phyloP scores from a whole-genome alignment of 2,113 vertebrate species.

The Pandion haliaetus region DNA sequence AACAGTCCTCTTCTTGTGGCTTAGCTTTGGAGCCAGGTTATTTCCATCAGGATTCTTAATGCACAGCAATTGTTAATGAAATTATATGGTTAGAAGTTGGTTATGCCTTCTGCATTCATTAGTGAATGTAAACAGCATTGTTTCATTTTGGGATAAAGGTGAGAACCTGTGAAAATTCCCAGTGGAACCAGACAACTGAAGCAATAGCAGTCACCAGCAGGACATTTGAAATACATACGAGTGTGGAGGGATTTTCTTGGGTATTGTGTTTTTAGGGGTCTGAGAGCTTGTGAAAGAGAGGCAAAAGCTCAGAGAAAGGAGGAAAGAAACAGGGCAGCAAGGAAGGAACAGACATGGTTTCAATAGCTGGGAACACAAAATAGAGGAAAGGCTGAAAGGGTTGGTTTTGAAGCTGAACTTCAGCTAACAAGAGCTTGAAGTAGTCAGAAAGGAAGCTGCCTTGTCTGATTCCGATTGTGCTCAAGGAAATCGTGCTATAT shows the following conservation, averaged over 20 bases:
- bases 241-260: background rate
- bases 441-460: background rate
- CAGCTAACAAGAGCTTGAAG: background rate
- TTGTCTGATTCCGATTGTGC: background rate
- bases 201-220: background rate
- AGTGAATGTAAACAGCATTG: background rate
- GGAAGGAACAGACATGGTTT: background rate
- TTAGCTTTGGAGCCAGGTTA: conserved; percentile 45
- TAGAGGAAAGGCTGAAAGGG: background rate
- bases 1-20: conserved; percentile 11
- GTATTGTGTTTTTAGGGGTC: background rate
- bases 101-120: background rate
- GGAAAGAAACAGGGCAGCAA: background rate
- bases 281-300: background rate
- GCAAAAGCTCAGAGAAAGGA: background rate
- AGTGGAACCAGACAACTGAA: background rate
- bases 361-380: background rate
- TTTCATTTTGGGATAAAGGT: background rate
- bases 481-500: background rate
- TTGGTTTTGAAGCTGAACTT: background rate
- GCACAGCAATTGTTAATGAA: conserved; percentile 15
- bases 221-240: background rate
- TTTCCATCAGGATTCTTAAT: conserved; percentile 47
- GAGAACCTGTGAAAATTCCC: background rate
- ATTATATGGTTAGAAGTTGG: background rate